A percentile compares a stretch with the other conserved stretches of the same genome.
Evolutionary conservation across 1,140 invertebrate genomes (phyloP).

Genomic region (Magallana angulata): DNA sequence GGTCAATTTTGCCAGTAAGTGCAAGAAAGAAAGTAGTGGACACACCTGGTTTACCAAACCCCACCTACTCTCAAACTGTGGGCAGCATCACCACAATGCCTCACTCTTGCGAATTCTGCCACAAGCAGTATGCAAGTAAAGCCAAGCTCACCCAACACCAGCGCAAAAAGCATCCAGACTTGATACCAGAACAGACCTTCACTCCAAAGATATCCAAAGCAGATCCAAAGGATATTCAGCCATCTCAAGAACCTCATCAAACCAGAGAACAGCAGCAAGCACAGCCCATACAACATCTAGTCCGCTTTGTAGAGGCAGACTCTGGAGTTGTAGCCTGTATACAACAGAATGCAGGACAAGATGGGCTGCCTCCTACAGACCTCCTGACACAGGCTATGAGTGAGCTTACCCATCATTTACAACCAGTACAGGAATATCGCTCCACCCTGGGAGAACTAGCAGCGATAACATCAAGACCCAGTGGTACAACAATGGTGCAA

Average conservation of each 20-base stretch:
- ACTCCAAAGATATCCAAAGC: constrained; percentile 55
- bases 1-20: constrained; percentile 84
- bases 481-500: constrained; percentile 67
- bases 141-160: constrained; percentile 89
- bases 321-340: constrained; percentile 34
- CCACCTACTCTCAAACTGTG: constrained; percentile 86
- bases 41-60: constrained; percentile 71
- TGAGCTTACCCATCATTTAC: constrained; percentile 77
- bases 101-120: constrained; percentile 89
- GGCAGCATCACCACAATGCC: constrained; percentile 87
- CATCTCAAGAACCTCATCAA: constrained; percentile 46
- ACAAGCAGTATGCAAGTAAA: constrained; percentile 90
- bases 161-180: constrained; percentile 86
- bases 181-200: constrained; percentile 71
- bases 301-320: constrained; percentile 50
- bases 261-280: constrained; percentile 46
- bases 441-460: constrained; percentile 58
- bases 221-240: constrained; percentile 50
- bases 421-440: constrained; percentile 67
- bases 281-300: constrained; percentile 63
- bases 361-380: constrained; percentile 74
- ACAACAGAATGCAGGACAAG: constrained; percentile 31
- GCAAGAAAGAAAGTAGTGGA: constrained; percentile 75
- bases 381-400: constrained; percentile 80
- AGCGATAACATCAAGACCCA: constrained; percentile 58